Percentiles rank a stretch among this genome's conserved stretches.
These are phyloP conservation scores for Crossaster papposus DNA, from an alignment of 53 echinoderm and acorn worm genomes.

Conservation along the genomic window DNA sequence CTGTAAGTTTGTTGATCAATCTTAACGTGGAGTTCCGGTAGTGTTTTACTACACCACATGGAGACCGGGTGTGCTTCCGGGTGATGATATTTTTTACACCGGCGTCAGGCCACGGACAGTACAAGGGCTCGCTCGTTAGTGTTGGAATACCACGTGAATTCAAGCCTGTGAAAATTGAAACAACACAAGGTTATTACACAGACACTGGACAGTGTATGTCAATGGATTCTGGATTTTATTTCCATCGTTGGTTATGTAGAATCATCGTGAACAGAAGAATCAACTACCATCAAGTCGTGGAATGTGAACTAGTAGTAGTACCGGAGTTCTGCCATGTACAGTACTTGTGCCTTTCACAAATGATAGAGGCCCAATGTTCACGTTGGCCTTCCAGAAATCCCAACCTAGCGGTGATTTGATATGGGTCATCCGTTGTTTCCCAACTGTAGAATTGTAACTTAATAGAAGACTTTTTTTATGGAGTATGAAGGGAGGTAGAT, in stretches of 20 bases:
- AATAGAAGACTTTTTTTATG: background rate
- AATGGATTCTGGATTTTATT: background rate
- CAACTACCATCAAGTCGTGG: background rate
- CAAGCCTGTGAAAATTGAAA: background rate
- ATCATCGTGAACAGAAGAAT: background rate
- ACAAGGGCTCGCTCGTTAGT: background rate
- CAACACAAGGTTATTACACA: background rate
- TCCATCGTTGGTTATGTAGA: background rate
- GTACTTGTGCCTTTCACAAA: too few species aligned
- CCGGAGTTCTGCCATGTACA: background rate
- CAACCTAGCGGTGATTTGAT: too few species aligned
- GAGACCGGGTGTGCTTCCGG: background rate
- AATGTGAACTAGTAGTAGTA: constrained; percentile 8
- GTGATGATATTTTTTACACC: background rate
- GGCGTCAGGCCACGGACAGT: background rate
- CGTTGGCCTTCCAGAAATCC: too few species aligned
- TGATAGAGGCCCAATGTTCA: too few species aligned
- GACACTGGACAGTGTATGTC: background rate
- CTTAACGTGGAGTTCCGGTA: background rate
- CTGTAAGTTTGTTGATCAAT: background rate
- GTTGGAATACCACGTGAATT: constrained; percentile 12
- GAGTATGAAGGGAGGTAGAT: background rate
- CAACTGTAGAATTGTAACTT: background rate
- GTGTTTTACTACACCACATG: background rate
- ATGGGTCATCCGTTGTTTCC: too few species aligned